Percentiles rank a stretch among this genome's conserved stretches.
phyloP scores from a whole-genome alignment of 2,888 invertebrate genomes.

The Brenthis hecate region DNA sequence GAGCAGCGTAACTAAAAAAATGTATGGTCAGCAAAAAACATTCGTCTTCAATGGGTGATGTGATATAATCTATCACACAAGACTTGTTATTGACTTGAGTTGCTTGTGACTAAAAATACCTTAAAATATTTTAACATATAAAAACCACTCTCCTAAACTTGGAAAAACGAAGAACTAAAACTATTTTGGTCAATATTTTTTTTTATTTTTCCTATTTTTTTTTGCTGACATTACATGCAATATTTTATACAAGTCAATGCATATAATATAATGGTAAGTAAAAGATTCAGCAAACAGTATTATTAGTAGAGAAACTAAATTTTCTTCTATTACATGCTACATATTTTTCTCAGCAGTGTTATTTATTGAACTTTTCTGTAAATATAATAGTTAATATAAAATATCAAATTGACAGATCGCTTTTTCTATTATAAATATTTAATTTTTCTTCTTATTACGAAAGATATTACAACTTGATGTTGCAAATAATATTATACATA shows the following conservation, averaged over 20 bases:
- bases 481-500: background rate
- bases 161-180: too few relatives aligned
- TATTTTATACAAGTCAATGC: background rate
- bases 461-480: slow-evolving; percentile 1
- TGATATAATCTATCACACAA: too few relatives aligned
- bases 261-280: slow-evolving; percentile 4
- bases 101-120: too few relatives aligned
- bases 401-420: slow-evolving; percentile 4
- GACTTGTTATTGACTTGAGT: too few relatives aligned
- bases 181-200: background rate
- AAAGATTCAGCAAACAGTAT: slow-evolving; percentile 2
- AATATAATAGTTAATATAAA: slow-evolving; percentile 4
- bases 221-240: slow-evolving; percentile 18
- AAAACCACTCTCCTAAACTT: too few relatives aligned
- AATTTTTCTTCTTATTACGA: background rate
- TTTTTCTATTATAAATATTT: background rate
- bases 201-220: background rate
- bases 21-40: slow-evolving; percentile 22
- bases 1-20: slow-evolving; percentile 19
- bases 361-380: background rate
- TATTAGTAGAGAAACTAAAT: slow-evolving; percentile 13
- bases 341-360: background rate
- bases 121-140: too few relatives aligned
- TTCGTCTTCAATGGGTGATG: background rate
- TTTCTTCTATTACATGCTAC: background rate